Percentiles rank a stretch among this genome's conserved stretches.
These are phyloP conservation scores for Pocota personata DNA, from an alignment of 2,888 invertebrate species.

Conservation along the genomic window DNA sequence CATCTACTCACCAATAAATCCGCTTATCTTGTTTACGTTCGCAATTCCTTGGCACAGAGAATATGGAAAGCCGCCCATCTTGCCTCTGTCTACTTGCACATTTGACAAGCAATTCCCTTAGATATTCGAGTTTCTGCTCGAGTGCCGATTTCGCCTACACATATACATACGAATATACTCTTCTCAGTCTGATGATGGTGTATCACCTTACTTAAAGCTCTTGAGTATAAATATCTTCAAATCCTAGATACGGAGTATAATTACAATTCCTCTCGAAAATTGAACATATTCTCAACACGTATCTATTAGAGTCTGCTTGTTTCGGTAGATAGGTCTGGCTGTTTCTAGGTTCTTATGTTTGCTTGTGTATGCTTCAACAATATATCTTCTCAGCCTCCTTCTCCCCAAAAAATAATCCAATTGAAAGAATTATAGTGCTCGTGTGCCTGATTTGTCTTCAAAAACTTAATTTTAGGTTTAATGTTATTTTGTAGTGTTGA, in stretches of 20 bases:
- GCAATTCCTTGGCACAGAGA: slow-evolving; percentile 6
- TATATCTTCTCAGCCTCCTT: background rate
- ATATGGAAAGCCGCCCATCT: slow-evolving; percentile 9
- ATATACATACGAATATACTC: background rate
- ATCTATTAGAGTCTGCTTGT: slow-evolving; percentile 20
- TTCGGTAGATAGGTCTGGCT: background rate
- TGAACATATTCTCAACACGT: slow-evolving; percentile 64
- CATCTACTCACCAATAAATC: background rate
- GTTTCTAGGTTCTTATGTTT: background rate
- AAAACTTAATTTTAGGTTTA: slow-evolving; percentile 31
- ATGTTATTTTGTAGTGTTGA: slow-evolving; percentile 58
- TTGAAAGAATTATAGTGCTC: slow-evolving; percentile 52
- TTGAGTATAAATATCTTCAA: slow-evolving; percentile 39
- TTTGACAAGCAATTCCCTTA: slow-evolving; percentile 40
- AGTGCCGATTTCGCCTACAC: slow-evolving; percentile 31
- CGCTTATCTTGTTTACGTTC: slow-evolving; percentile 18
- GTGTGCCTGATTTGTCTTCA: slow-evolving; percentile 36
- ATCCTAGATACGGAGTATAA: slow-evolving; percentile 42
- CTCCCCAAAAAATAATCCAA: slow-evolving; percentile 34
- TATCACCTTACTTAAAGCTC: slow-evolving; percentile 39
- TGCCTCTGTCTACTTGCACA: slow-evolving; percentile 31
- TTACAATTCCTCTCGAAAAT: slow-evolving; percentile 41
- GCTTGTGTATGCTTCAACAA: background rate
- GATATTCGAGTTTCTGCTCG: slow-evolving; percentile 47
- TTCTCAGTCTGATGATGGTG: background rate